Evolutionary conservation across 2,888 invertebrate species (phyloP).

Genomic region (Meteorus cinctellus): DNA sequence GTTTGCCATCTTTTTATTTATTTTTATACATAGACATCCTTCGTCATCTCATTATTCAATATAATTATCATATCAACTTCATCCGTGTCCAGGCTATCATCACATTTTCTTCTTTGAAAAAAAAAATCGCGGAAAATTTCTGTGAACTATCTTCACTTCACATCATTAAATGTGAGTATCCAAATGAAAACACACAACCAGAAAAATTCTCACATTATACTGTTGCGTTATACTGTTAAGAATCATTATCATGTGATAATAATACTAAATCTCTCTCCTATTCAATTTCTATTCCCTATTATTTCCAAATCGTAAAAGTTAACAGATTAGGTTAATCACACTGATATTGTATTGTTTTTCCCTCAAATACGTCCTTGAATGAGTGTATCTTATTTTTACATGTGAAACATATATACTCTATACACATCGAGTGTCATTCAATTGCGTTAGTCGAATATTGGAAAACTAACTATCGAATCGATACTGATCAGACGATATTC

Average conservation of each 20-base stretch:
- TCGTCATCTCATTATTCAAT: background rate
- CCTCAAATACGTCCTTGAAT: background rate
- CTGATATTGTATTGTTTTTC: background rate
- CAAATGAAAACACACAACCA: background rate
- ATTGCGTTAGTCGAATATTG: background rate
- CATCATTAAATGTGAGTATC: background rate
- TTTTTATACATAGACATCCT: background rate
- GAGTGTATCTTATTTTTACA: background rate
- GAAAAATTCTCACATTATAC: background rate
- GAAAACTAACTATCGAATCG: background rate
- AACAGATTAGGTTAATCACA: background rate
- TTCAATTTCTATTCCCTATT: background rate
- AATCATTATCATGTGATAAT: background rate
- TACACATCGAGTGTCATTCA: background rate
- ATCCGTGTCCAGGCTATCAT: background rate
- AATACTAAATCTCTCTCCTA: background rate
- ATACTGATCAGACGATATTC: background rate
- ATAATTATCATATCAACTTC: background rate
- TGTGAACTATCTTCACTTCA: constrained; percentile 2
- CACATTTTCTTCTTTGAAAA: background rate
- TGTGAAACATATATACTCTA: background rate
- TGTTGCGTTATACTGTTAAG: background rate
- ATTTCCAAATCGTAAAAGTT: background rate
- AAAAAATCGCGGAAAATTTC: background rate
- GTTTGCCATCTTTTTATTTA: background rate